Evolutionary conservation across 1,140 invertebrate genomes (phyloP), one percentile per base, ranked within the genome.

Genomic region (Coenobita brevimanus): DNA sequence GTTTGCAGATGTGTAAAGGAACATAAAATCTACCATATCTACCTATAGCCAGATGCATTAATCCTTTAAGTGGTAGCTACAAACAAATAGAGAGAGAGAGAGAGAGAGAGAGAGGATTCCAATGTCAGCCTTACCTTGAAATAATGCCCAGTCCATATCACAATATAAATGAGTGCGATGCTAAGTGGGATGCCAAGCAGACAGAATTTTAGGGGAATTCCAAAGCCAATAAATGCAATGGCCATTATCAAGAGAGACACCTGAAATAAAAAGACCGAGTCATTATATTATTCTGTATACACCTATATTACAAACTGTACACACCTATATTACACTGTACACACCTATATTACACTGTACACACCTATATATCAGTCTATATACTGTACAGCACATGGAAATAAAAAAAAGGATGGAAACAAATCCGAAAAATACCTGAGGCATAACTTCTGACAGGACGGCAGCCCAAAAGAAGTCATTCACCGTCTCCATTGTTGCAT

Each of bases 171-270:
- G 3, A 93, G 33, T 27, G 92, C 36, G 24, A 94, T 91, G 1
- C 93, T 92, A 21, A 92, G 60, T 0, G 94, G 94, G 73, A 94
- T 91, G 0, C 93, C 92, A 3, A 92, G 54, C 2, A 94, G 41
- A 69, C 93, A 94, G 89, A 93, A 89, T 0, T 92, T 92, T 3
- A 94, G 92, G 6, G 93, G 93, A 27, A 94, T 90, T n/a, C 93
- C 94, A 82, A 94, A 92, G 79, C 84, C 85, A 82, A 89, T 79
- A 57, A 83, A 85, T 64, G 80, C 60, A 43, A 90, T 62, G 30
- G 89, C 88, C 33, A 89, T 69, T 6, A 50, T 36, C 13, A 89
- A 43, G 41, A 89, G 79, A 30, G 88, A 54, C 46, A 89, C 80
- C 88, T 89, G 88, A 54, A 69, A 85, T 15, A 13, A 69, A 75